These are phyloP conservation scores for Hycleus phaleratus DNA, from an alignment of 1,140 invertebrate genomes.

Conservation along the genomic window DNA sequence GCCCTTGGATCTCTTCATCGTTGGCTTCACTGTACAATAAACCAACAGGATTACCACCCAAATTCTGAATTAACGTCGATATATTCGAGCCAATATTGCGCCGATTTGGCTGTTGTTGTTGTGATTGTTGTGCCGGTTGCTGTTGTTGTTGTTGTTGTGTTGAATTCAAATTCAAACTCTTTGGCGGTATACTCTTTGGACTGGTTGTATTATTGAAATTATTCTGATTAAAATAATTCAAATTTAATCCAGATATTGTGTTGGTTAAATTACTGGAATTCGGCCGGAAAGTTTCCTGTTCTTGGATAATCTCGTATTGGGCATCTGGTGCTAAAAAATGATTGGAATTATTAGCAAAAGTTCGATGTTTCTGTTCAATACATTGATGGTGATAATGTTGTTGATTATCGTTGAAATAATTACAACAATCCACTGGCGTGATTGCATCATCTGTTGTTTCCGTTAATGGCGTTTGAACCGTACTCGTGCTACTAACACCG, in stretches of 20 bases:
- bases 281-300: slow-evolving; percentile 26
- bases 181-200: slow-evolving; percentile 30
- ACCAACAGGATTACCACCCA: slow-evolving; percentile 37
- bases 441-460: slow-evolving; percentile 39
- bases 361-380: not conserved
- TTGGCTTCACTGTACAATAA: slow-evolving; percentile 37
- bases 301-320: slow-evolving; percentile 54
- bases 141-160: no score
- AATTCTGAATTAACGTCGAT: slow-evolving; percentile 39
- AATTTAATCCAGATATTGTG: slow-evolving; percentile 37
- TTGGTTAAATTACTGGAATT: slow-evolving; percentile 33
- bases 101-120: slow-evolving; percentile 9
- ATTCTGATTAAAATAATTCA: slow-evolving; percentile 29
- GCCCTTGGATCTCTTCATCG: slow-evolving; percentile 34
- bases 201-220: slow-evolving; percentile 19
- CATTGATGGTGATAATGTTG: slow-evolving; percentile 2
- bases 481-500: slow-evolving; percentile 35
- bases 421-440: slow-evolving; percentile 30
- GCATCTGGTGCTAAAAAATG: slow-evolving; percentile 52
- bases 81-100: slow-evolving; percentile 38
- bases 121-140: no score
- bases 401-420: slow-evolving; percentile 27
- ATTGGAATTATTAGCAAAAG: slow-evolving; percentile 24
- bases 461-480: slow-evolving; percentile 38
- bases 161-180: slow-evolving; percentile 29